Conservation (phyloP, 2,888 invertebrate genomes). For the Cordilura impudica region DNA sequence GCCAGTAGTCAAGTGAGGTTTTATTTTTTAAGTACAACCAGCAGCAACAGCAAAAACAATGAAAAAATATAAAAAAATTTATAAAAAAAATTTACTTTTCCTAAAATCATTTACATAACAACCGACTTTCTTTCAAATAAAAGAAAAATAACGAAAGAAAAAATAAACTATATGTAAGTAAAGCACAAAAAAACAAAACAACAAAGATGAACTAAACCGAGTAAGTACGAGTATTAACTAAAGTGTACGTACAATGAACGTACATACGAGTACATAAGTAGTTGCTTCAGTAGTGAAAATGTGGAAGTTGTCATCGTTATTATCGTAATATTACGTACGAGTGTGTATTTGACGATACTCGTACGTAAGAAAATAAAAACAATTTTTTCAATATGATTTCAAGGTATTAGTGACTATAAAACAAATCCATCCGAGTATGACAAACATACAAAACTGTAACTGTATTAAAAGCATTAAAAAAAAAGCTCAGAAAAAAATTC, state of each 20-base stretch:
- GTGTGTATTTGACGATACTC: no score
- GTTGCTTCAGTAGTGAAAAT: no score
- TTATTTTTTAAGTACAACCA: slow-evolving; percentile 3
- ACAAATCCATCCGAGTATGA: slow-evolving; percentile 28
- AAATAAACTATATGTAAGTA: neutral
- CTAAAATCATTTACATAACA: slow-evolving; percentile 51
- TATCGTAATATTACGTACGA: no score
- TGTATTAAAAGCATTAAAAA: slow-evolving; percentile 12
- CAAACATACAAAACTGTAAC: neutral
- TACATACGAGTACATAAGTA: no score
- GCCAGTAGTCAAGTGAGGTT: slow-evolving; percentile 19
- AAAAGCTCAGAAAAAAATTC: neutral
- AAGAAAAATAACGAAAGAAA: neutral
- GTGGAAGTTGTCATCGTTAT: neutral
- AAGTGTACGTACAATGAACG: no score
- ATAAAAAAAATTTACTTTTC: slow-evolving; percentile 21
- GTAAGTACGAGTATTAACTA: slow-evolving; percentile 53
- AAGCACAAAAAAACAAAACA: slow-evolving; percentile 14
- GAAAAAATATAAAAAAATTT: neutral
- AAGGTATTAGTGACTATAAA: slow-evolving; percentile 32
- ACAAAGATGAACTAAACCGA: slow-evolving; percentile 8
- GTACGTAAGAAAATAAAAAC: neutral
- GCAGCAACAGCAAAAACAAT: neutral
- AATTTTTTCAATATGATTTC: slow-evolving; percentile 26
- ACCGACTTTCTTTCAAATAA: slow-evolving; percentile 9